Percentiles rank a stretch among this genome's conserved stretches.
Evolutionary conservation across 2,113 vertebrate species (phyloP).

Genomic region (Xenopus borealis): DNA sequence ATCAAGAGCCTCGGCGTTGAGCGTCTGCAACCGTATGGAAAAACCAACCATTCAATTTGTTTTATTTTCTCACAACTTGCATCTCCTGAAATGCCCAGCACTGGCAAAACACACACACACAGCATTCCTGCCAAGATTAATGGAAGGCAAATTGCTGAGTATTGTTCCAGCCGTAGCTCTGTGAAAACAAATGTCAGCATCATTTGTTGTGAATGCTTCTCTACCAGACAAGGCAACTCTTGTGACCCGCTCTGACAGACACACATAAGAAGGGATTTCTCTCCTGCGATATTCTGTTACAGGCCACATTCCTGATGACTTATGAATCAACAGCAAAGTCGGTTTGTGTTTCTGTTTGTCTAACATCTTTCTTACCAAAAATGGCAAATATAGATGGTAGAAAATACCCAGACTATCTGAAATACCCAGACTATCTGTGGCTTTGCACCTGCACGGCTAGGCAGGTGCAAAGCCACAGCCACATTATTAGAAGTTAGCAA

Average conservation of each 20-base stretch:
- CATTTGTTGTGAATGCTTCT: slow-evolving; percentile 41
- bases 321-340: neutral
- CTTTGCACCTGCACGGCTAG: too few species aligned
- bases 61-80: slow-evolving; percentile 6
- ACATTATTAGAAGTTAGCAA: too few species aligned
- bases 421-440: too few species aligned
- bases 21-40: neutral
- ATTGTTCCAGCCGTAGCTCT: slow-evolving; percentile 40
- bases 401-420: too few species aligned
- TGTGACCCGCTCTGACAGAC: slow-evolving; percentile 27
- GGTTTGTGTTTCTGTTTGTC: too few species aligned
- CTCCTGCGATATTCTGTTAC: neutral
- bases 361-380: too few species aligned
- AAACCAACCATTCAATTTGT: neutral
- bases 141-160: slow-evolving; percentile 26
- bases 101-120: rapidly evolving
- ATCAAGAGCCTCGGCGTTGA: neutral
- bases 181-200: slow-evolving; percentile 44
- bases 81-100: neutral
- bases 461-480: too few species aligned
- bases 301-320: neutral
- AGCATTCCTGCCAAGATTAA: slow-evolving; percentile 31
- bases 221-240: neutral
- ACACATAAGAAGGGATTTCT: neutral
- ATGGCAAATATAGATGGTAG: too few species aligned